These are phyloP conservation scores for Setipinna tenuifilis DNA, from an alignment of 2,797 vertebrate species.

Conservation along the genomic window DNA sequence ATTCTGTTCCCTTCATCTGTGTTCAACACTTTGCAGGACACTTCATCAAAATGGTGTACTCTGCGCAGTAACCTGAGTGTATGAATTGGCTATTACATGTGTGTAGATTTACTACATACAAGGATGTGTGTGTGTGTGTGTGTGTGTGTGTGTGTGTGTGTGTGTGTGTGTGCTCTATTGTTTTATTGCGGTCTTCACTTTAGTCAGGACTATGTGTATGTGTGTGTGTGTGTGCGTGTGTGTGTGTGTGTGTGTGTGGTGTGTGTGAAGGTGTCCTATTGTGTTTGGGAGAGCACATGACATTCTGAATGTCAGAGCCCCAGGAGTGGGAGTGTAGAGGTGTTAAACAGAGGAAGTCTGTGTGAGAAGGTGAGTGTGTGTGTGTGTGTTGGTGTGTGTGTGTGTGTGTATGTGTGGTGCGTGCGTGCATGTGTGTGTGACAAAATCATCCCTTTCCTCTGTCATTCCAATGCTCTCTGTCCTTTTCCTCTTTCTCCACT, in stretches of 20 bases:
- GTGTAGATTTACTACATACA: too few relatives aligned
- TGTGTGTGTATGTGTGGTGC: background rate
- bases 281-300: slow-evolving; percentile 25
- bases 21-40: background rate
- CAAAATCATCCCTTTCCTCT: slow-evolving; percentile 70
- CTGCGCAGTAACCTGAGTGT: background rate
- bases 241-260: slow-evolving; percentile 7
- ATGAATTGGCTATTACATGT: background rate
- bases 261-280: background rate
- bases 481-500: background rate
- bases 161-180: background rate
- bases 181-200: background rate
- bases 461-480: background rate
- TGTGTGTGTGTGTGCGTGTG: background rate
- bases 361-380: background rate
- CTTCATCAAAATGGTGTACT: background rate
- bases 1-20: background rate
- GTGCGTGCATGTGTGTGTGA: slow-evolving; percentile 58
- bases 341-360: slow-evolving; percentile 28
- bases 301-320: slow-evolving; percentile 10
- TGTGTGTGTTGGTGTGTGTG: background rate
- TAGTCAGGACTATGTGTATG: background rate
- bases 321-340: slow-evolving; percentile 28
- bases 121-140: too few relatives aligned
- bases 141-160: too few relatives aligned